Percentiles rank a stretch among this genome's conserved stretches.
Conservation (phyloP, 2,888 invertebrate species). For the Agrilus mali region DNA sequence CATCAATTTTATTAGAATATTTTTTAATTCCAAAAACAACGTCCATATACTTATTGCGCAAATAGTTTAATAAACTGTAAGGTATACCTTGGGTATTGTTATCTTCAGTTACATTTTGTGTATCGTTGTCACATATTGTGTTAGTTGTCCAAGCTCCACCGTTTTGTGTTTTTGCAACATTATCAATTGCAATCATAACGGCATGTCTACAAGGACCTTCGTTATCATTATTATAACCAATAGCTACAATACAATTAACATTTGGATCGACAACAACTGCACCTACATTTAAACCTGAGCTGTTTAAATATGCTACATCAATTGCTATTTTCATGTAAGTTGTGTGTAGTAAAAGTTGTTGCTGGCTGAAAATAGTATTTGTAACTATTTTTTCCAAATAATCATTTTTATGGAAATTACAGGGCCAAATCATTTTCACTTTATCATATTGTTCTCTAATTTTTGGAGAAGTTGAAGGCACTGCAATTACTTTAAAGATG, state of each 20-base stretch:
- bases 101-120: constrained; percentile 1
- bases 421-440: constrained; percentile 58
- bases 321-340: constrained; percentile 46
- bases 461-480: constrained; percentile 50
- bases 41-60: constrained; percentile 29
- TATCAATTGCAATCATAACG: constrained; percentile 73
- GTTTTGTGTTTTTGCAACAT: constrained; percentile 70
- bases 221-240: constrained; percentile 44
- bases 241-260: constrained; percentile 48
- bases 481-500: constrained; percentile 39
- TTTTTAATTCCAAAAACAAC: constrained; percentile 38
- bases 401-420: constrained; percentile 72
- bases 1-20: constrained; percentile 25
- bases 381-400: constrained; percentile 54
- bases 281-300: constrained; percentile 19
- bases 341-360: constrained; percentile 43
- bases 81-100: constrained; percentile 34
- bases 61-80: constrained; percentile 26
- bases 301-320: constrained; percentile 34
- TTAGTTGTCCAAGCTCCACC: constrained; percentile 54
- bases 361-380: constrained; percentile 44
- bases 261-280: constrained; percentile 67
- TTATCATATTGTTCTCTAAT: constrained; percentile 53
- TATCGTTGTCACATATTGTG: not conserved
- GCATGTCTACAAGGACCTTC: constrained; percentile 70